Evolutionary conservation across 23 tunicate genomes (phyloP), one percentile per base, ranked within the genome.

Genomic region (Diplosoma virens): DNA sequence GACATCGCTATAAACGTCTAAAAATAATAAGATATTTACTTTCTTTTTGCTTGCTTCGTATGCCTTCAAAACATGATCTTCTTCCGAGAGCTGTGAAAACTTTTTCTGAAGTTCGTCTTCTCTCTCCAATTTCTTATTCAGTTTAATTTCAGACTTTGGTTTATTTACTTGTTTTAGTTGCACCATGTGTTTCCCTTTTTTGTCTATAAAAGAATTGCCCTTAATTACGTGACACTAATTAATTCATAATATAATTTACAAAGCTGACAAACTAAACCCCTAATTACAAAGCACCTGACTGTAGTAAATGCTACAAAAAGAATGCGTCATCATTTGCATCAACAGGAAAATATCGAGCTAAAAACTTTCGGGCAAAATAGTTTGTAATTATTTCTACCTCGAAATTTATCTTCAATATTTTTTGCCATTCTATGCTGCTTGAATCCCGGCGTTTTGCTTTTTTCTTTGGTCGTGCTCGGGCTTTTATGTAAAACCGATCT

Each of bases 111-210:
- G 70, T 76, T 92, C 97, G 25, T 75, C 84, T 25, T 85, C 75
- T 41, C 93, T 64, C 53, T 73, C 84, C 18, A 79, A 84, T 47
- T 69, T 82, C 47, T 75, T 82, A 20, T 55, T 41, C 48, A 76
- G 81, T 75, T 82, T 81, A 18, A 86, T 56, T 36, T 85, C 92
- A 18, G 86, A 59, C 4, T 76, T 85, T 4, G 87, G 97, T 58
- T 85, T 81, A 25, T 89, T 81, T 14, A 92, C 92, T 58, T 85
- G 81, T 17, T 68, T 80, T 2, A 73, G 80, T 27, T 81, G 22
- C 3, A 92, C 91, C 97, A 92, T 92, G n/a, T 81, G 86, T 22
- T 79, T 36, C 58, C 93, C 97, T 54, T 76, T 78, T 60, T 84
- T 84, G 73, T 92, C 89, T 92, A 86, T 33, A 28, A 30, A 31